phyloP scores from a whole-genome alignment of 2,797 vertebrate genomes.

The Scarus forsteni region DNA sequence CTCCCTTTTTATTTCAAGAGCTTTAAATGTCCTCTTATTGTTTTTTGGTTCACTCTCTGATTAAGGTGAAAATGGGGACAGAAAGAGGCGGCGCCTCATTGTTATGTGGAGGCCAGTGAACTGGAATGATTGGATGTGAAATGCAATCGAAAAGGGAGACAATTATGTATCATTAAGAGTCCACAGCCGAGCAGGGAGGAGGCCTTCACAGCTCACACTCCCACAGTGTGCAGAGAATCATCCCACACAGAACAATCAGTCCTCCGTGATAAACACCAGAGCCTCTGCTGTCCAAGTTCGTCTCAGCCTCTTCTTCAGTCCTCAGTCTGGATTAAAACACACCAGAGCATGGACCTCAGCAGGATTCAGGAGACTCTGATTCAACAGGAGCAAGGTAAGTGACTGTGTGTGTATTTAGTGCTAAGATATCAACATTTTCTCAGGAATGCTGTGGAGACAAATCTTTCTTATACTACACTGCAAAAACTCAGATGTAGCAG shows the following conservation, averaged over 20 bases:
- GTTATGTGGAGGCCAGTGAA: constrained; percentile 34
- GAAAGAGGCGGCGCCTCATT: constrained; percentile 23
- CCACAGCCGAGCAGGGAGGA: constrained; percentile 53
- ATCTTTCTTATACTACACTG: too few relatives aligned
- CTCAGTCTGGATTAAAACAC: constrained; percentile 12
- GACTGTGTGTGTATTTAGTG: not conserved
- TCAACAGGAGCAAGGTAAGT: constrained; percentile 38
- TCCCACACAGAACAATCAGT: constrained; percentile 69
- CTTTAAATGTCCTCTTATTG: not conserved
- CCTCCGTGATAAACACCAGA: constrained; percentile 54
- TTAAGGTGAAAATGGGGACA: constrained; percentile 5
- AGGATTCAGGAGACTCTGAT: constrained; percentile 3
- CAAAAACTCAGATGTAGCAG: too few relatives aligned
- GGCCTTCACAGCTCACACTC: constrained; percentile 37
- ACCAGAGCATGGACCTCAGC: constrained; percentile 22
- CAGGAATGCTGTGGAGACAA: too few relatives aligned
- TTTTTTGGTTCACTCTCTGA: not conserved
- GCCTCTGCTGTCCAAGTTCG: constrained; percentile 43
- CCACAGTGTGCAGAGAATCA: constrained; percentile 37
- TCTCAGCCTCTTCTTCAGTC: constrained; percentile 32
- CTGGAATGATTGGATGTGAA: constrained; percentile 55
- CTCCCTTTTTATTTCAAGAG: not conserved
- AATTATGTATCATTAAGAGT: constrained; percentile 35
- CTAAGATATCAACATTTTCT: not conserved
- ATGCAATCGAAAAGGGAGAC: constrained; percentile 35